Evolutionary conservation across 2,888 invertebrate species (phyloP), one percentile per base, ranked within the genome.

Genomic region (Spilarctia lutea): DNA sequence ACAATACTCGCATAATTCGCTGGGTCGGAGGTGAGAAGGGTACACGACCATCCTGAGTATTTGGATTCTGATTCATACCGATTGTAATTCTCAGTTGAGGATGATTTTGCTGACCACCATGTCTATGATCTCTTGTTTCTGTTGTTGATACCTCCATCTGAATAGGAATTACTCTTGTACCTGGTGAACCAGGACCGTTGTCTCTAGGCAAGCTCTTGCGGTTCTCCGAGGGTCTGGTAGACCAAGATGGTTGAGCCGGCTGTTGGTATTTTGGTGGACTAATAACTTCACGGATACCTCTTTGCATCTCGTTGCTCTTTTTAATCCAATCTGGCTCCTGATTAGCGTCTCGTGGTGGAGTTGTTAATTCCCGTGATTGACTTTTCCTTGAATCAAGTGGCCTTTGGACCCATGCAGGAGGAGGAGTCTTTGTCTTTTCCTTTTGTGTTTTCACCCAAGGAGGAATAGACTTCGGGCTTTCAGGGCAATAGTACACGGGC

Each of bases 161-260:
- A 77, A 98, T 96, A 0, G 97, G 97, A 85, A 97, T 96, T 71
- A 97, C 94, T 79, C 96, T 96, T 74, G 94, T 91, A 70, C 96
- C 94, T 42, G 88, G 88, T 76, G 90, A 88, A 72, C 81, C 88
- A 4, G 91, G 89, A 20, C 80, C 87, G 67, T 83, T 91, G 66
- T 96, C 95, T 80, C 92, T 90, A 13, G 96, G 94, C 80, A 96
- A 84, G 81, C 95, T 95, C 80, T 92, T 94, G 42, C 96, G 90
- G 77, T 95, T 96, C 68, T 95, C 95, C 52, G 95, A 96, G 45
- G 94, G 96, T 48, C 89, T 86, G 2, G 95, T 96, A 3, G 94
- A 96, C 96, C 96, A 96, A 16, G 92, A 88, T 0, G 96, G 95
- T 76, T 94, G 96, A 10, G 86, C 91, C 0, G 90, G 87, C 75